Percentiles rank a stretch among this genome's conserved stretches.
Evolutionary conservation across 2,888 invertebrate species (phyloP).

Genomic region (Rapana venosa): DNA sequence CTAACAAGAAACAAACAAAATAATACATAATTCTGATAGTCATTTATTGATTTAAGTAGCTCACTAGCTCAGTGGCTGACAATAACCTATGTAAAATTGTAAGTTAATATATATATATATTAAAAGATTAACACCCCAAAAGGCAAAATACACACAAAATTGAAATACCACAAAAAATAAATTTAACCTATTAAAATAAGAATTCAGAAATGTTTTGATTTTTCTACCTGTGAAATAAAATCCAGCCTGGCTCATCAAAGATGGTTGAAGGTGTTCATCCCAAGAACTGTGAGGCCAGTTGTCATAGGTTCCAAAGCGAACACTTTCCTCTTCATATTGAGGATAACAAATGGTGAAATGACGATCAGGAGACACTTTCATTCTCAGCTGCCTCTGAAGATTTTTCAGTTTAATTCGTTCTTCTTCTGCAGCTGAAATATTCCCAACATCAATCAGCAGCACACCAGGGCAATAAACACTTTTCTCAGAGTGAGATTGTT

Average conservation of each 20-base stretch:
- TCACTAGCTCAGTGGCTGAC: no score
- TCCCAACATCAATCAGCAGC: conserved; percentile 46
- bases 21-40: no score
- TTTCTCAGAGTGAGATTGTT: conserved; percentile 37
- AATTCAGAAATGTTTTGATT: no score
- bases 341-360: conserved; percentile 44
- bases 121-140: no score
- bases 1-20: no score
- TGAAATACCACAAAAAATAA: no score
- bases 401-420: conserved; percentile 37
- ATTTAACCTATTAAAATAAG: no score
- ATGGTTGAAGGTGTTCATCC: conserved; percentile 25
- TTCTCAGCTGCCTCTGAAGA: background rate
- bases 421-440: conserved; percentile 42
- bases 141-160: no score
- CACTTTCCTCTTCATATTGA: conserved; percentile 46
- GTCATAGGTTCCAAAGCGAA: conserved; percentile 45
- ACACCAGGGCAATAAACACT: conserved; percentile 43
- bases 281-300: conserved; percentile 46
- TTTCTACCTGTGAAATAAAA: conserved; percentile 48
- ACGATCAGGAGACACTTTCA: background rate
- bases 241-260: conserved; percentile 42
- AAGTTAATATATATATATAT: no score
- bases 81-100: no score
- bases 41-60: no score